A percentile compares a stretch with the other conserved stretches of the same genome.
Conservation (phyloP, 2,113 vertebrate genomes). For the Porphyrio hochstetteri region DNA sequence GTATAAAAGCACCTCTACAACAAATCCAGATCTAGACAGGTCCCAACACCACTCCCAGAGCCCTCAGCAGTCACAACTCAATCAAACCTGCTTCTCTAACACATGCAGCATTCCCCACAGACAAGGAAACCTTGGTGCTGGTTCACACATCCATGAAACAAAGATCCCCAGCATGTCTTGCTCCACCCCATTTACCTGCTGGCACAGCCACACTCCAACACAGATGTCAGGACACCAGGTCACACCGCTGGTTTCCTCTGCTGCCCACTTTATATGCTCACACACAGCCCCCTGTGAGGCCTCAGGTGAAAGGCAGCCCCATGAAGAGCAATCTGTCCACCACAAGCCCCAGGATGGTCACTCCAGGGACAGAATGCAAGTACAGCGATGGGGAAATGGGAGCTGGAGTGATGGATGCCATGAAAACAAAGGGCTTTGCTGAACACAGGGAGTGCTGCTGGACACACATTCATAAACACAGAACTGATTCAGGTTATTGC, state of each 20-base stretch:
- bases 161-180: not conserved
- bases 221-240: not conserved
- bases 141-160: not conserved
- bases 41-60: not conserved
- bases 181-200: not conserved
- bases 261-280: fast-evolving
- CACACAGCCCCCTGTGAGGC: not conserved
- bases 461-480: not conserved
- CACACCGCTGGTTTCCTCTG: not conserved
- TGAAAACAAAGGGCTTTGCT: not conserved
- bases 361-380: not conserved
- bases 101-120: not conserved
- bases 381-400: fast-evolving
- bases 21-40: not conserved
- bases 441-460: not conserved
- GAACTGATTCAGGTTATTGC: not conserved
- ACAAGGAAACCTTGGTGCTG: not conserved
- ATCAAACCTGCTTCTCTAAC: not conserved
- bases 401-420: not conserved
- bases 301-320: not conserved
- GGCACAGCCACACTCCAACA: fast-evolving
- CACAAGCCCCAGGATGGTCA: not conserved
- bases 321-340: fast-evolving
- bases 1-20: not conserved
- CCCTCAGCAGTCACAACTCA: not conserved